Base-by-base conservation (phyloP, 2,888 invertebrate genomes). In the Teleiodes luculella region DNA sequence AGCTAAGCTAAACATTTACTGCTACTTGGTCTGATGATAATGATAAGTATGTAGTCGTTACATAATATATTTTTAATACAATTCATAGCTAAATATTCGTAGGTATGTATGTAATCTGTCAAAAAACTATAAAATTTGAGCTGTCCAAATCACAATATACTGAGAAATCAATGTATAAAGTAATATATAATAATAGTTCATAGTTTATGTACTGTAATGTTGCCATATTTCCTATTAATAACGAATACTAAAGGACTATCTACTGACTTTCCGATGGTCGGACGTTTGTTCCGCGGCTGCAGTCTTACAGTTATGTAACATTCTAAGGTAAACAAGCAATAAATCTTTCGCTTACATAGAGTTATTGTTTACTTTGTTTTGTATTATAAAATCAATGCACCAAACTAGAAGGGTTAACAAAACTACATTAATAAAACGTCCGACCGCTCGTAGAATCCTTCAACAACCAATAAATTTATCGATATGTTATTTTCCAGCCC, bases 81-180 rank as follows among this genome's bases (percentile, higher is more conserved):
- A 18, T 50, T 60, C 56, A 59, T 62, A 61, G 55, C 62, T 62
- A 58, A n/a, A n/a, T 56, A 58, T 66, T 61, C 60, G 55, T 56
- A n/a, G n/a, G n/a, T n/a, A n/a, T n/a, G n/a, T n/a, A n/a, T n/a
- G n/a, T 52, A 55, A 60, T 62, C 57, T 60, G 52, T 63, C 67
- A 73, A 54, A 78, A 80, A 76, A 74, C 78, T 81, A 82, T 76
- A 78, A 81, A 78, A 78, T 75, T 82, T 83, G 83, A 83, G 83
- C 83, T 70, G 62, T 70, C 60, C 58, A 62, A 59, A 71, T 70
- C 70, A 73, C 73, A 65, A 64, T 68, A 68, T 73, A 49, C 49
- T 30, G 7, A 51, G 24, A 43, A 11, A 39, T 39, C 11, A 39
- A 28, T 14, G 18, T 37, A 13, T 16, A 6, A 10, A 10, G 3